A percentile compares a stretch with the other conserved stretches of the same genome.
Conservation (phyloP, 2,888 invertebrate species). For the Polydrusus pterygomalis region DNA sequence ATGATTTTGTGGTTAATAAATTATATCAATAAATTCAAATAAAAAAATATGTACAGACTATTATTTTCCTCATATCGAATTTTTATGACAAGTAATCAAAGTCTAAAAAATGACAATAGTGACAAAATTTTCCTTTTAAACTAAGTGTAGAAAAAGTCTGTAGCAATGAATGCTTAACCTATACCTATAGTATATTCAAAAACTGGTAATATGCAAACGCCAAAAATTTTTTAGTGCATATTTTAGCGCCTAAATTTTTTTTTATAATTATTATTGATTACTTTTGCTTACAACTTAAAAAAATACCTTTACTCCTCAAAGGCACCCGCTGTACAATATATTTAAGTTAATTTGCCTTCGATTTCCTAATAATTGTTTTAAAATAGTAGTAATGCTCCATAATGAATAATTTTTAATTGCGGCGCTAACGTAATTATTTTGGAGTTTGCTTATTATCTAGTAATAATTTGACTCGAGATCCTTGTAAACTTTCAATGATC, state of each 20-base stretch:
- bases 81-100: not conserved
- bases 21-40: slow-evolving; percentile 32
- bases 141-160: slow-evolving; percentile 21
- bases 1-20: slow-evolving; percentile 26
- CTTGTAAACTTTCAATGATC: slow-evolving; percentile 32
- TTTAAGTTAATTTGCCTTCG: too few relatives aligned
- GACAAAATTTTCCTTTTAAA: slow-evolving; percentile 42
- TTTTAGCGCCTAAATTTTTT: not conserved
- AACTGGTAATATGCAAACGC: slow-evolving; percentile 20
- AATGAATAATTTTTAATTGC: not conserved
- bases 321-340: too few relatives aligned
- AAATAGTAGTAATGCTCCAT: too few relatives aligned
- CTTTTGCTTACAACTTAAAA: too few relatives aligned
- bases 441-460: slow-evolving; percentile 4
- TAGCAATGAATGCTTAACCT: slow-evolving; percentile 42
- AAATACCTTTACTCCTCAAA: too few relatives aligned
- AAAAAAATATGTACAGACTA: slow-evolving; percentile 24
- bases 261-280: not conserved
- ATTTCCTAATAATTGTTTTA: too few relatives aligned
- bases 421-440: not conserved
- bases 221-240: not conserved
- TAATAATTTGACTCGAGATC: slow-evolving; percentile 17
- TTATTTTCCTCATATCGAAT: slow-evolving; percentile 18
- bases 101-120: slow-evolving; percentile 21
- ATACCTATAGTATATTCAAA: slow-evolving; percentile 47